These are phyloP conservation scores for Cordilura impudica DNA, from an alignment of 2,888 invertebrate genomes.

Conservation along the genomic window DNA sequence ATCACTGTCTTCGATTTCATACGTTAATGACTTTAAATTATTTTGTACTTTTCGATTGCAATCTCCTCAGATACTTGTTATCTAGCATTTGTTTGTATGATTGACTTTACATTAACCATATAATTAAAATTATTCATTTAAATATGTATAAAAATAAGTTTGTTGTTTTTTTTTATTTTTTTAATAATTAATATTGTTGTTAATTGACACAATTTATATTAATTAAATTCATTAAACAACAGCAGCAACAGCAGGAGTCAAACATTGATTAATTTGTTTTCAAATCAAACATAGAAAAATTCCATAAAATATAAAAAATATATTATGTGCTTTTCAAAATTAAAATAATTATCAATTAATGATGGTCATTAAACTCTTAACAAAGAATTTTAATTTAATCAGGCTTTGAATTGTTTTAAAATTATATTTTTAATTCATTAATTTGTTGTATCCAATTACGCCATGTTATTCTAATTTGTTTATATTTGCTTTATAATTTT, in stretches of 20 bases:
- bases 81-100: neutral
- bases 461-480: neutral
- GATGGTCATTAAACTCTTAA: conserved; percentile 51
- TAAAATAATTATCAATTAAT: neutral
- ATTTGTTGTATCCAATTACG: conserved; percentile 1
- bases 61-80: conserved; percentile 1
- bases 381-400: conserved; percentile 25
- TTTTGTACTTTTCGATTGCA: neutral
- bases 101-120: neutral
- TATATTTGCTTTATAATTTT: neutral
- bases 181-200: conserved; percentile 55
- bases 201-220: conserved; percentile 53
- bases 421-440: neutral
- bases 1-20: neutral
- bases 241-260: neutral
- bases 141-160: neutral
- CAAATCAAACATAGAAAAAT: neutral
- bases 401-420: neutral
- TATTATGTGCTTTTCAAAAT: neutral
- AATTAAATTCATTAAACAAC: neutral
- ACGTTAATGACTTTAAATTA: conserved; percentile 4
- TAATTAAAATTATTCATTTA: too few species aligned
- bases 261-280: conserved; percentile 23
- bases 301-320: neutral
- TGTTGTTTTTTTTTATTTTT: neutral